Base-by-base conservation (phyloP, 2,113 vertebrate species). In the Garra rufa region DNA sequence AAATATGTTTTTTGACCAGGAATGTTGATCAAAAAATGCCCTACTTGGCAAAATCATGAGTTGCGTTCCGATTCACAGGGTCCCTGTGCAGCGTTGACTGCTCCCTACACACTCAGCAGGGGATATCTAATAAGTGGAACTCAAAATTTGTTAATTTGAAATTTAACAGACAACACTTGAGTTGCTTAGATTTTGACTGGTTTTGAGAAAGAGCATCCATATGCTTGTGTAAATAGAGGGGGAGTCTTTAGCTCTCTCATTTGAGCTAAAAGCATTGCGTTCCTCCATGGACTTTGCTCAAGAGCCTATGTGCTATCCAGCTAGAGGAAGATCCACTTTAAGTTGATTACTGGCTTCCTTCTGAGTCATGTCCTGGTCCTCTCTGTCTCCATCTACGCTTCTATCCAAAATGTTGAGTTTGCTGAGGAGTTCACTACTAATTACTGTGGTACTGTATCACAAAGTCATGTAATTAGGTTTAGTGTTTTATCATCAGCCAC, bases 401-500 rank as follows among this genome's bases (percentile, higher is more conserved):
- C 63, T 81, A 26, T 65, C 15, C 14, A 24, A 21, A 19, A n/a
- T 13, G 34, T 28, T 67, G 7, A 6, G 30, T 82, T 48, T 38
- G 55, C 9, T 30, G 61, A 30, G 15, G 65, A 38, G 44, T 73
- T 65, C 21, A 50, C 55, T 48, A 28, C 24, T 83, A 70, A 79
- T 85, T 50, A 82, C 61, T 50, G 6, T 46, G 69, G 65, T 69
- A 75, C 76, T 24, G 44, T 80, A 63, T 76, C 61, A 86, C 34
- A 82, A 74, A 65, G 48, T 7, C 30, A 28, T 75, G 38, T 84
- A 82, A 84, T 88, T 81, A 84, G 71, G 9, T 55, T 46, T 30
- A 67, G 43, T 88, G 61, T 82, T 75, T 82, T 34, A 46, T 79
- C n/a, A 46, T 28, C 76, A 24, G 38, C 69, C 50, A 38, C 17